Conservation (phyloP, 2,113 vertebrate species). For the Porphyrio hochstetteri region DNA sequence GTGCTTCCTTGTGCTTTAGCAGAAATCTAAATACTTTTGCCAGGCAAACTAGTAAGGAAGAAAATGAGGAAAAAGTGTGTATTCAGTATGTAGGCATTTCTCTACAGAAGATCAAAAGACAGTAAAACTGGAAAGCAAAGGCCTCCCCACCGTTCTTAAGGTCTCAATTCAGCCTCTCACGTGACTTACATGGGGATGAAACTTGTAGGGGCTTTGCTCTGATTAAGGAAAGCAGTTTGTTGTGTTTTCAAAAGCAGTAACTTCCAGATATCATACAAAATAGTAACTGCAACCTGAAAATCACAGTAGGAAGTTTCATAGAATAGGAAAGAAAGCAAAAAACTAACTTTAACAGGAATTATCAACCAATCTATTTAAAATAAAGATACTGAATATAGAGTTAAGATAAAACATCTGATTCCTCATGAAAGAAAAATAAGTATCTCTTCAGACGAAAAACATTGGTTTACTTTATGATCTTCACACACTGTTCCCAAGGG, state of each 20-base stretch:
- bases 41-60: background rate
- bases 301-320: background rate
- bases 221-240: background rate
- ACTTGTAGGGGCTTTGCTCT: background rate
- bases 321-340: background rate
- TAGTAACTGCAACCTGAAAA: background rate
- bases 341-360: background rate
- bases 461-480: background rate
- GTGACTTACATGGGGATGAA: background rate
- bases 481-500: background rate
- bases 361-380: background rate
- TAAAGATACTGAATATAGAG: background rate
- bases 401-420: background rate
- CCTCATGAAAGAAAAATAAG: background rate
- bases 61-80: background rate
- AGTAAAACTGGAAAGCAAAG: background rate
- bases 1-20: background rate
- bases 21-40: background rate
- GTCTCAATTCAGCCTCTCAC: rapidly evolving
- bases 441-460: background rate
- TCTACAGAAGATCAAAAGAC: rapidly evolving
- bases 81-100: background rate
- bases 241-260: background rate
- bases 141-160: background rate
- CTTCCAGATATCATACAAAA: background rate